Evolutionary conservation across 1,140 invertebrate genomes (phyloP).

Genomic region (Goniozus legneri): DNA sequence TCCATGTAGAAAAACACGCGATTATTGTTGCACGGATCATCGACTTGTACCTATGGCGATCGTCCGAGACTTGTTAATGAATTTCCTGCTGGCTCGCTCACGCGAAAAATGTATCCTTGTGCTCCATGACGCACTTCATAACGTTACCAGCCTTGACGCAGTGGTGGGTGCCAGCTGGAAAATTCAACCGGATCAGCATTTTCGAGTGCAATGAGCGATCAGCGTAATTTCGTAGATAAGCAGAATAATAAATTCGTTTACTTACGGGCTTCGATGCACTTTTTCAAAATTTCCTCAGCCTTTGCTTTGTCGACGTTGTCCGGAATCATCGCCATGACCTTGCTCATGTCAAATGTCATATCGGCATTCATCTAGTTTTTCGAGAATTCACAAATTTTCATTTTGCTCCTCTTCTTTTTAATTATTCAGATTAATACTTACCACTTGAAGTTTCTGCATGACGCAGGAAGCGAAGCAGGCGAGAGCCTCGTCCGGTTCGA

Average conservation of each 20-base stretch:
- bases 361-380: no score
- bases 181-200: background rate
- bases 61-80: no score
- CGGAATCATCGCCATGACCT: slow-evolving; percentile 26
- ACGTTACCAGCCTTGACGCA: slow-evolving; percentile 21
- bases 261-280: slow-evolving; percentile 28
- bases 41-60: no score
- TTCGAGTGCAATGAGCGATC: no score
- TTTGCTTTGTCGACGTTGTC: slow-evolving; percentile 17
- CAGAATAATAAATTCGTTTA: slow-evolving; percentile 1
- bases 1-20: no score
- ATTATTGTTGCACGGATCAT: no score
- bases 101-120: no score
- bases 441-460: slow-evolving; percentile 22
- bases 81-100: no score
- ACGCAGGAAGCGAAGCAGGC: slow-evolving; percentile 22
- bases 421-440: slow-evolving; percentile 11
- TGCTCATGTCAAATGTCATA: no score
- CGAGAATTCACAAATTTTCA: slow-evolving; percentile 22
- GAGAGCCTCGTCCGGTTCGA: slow-evolving; percentile 16
- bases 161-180: slow-evolving; percentile 19
- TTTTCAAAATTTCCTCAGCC: slow-evolving; percentile 16
- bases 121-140: slow-evolving; percentile 18
- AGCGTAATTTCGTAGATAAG: no score
- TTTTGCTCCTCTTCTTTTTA: slow-evolving; percentile 18